These are phyloP conservation scores for Apostichopus parvimensis DNA, from an alignment of 35 echinoderm and acorn worm species.

Conservation along the genomic window DNA sequence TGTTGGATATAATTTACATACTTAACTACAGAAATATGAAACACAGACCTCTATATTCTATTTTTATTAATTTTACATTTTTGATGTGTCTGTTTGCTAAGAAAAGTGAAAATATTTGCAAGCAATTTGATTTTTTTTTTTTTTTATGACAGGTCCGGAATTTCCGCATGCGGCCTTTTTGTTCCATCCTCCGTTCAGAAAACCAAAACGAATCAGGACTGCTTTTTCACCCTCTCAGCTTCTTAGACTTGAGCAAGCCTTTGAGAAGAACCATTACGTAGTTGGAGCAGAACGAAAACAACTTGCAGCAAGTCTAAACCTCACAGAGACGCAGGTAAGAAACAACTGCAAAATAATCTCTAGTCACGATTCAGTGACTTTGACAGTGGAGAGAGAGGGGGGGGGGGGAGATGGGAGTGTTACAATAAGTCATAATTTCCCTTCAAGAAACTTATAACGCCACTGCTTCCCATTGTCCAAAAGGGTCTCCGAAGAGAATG, in stretches of 20 bases:
- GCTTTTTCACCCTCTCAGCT: constrained; percentile 66
- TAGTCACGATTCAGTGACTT: no score
- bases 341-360: neutral
- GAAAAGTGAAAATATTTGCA: neutral
- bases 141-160: constrained; percentile 43
- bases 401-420: no score
- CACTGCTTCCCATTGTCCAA: no score
- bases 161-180: constrained; percentile 52
- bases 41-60: no score
- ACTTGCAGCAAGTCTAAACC: constrained; percentile 60
- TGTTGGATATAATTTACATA: no score
- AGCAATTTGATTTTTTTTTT: neutral
- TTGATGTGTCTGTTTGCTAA: no score
- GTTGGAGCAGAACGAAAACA: constrained; percentile 68
- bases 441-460: no score
- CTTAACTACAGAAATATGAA: no score
- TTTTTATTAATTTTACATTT: no score
- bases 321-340: constrained; percentile 64
- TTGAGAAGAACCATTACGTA: constrained; percentile 67
- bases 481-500: no score
- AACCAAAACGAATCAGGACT: constrained; percentile 61
- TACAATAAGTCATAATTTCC: no score
- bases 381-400: no score
- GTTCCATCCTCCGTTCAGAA: constrained; percentile 65
- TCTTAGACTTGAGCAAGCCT: constrained; percentile 62